Evolutionary conservation across 2,113 vertebrate genomes (phyloP).

Genomic region (Entomyzon cyanotis): DNA sequence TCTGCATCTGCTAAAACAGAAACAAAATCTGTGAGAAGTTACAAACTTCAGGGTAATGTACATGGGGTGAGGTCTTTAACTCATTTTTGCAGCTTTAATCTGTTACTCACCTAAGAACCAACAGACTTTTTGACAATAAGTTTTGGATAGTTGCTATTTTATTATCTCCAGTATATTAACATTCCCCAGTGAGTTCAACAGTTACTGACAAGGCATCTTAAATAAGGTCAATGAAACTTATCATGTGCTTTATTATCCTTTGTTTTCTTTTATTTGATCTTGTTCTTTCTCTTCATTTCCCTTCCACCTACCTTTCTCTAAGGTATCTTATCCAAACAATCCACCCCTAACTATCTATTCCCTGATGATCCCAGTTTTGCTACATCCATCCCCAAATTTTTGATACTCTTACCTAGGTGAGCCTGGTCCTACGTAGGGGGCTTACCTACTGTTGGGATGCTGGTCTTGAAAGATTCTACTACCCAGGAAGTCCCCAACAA

Average conservation of each 20-base stretch:
- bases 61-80: background rate
- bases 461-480: background rate
- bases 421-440: background rate
- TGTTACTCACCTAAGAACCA: background rate
- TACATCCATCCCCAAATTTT: background rate
- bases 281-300: background rate
- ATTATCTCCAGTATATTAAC: background rate
- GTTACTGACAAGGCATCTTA: background rate
- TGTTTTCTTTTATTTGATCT: background rate
- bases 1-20: background rate
- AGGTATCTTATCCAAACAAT: background rate
- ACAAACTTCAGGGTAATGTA: background rate
- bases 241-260: background rate
- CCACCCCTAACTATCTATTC: background rate
- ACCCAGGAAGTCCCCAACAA: background rate
- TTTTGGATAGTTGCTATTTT: background rate
- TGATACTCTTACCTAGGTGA: background rate
- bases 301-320: background rate
- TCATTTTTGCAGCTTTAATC: background rate
- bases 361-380: background rate
- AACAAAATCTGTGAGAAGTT: background rate
- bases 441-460: background rate
- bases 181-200: background rate
- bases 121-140: background rate
- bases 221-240: background rate